Conservation (phyloP, 2,888 invertebrate species). For the Acronicta aceris region DNA sequence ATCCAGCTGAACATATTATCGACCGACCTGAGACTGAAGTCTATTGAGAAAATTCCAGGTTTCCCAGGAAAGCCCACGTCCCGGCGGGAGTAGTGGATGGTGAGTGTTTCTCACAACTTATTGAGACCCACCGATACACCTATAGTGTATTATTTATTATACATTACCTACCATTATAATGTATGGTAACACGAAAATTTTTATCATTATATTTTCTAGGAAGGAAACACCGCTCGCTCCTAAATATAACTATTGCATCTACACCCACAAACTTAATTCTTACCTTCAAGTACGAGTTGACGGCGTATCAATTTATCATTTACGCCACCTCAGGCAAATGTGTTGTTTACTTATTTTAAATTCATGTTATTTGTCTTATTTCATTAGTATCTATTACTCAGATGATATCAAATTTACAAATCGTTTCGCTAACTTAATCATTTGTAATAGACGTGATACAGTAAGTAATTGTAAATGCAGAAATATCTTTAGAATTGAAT, state of each 20-base stretch:
- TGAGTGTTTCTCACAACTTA: no score
- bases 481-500: no score
- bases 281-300: constrained; percentile 21
- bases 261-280: constrained; percentile 22
- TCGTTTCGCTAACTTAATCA: constrained; percentile 28
- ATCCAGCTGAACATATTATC: no score
- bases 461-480: no score
- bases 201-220: neutral
- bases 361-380: constrained; percentile 56
- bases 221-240: neutral
- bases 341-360: constrained; percentile 48
- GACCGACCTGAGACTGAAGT: no score
- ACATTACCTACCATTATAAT: no score
- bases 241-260: neutral
- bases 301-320: constrained; percentile 55
- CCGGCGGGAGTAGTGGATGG: no score
- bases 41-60: no score
- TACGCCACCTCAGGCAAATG: constrained; percentile 44
- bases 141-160: no score
- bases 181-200: no score
- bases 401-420: constrained; percentile 47
- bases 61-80: no score
- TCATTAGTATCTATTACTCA: constrained; percentile 49
- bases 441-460: constrained; percentile 30
- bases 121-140: no score